These are phyloP conservation scores for Torymus texanus DNA, from an alignment of 2,888 invertebrate genomes.

Conservation along the genomic window DNA sequence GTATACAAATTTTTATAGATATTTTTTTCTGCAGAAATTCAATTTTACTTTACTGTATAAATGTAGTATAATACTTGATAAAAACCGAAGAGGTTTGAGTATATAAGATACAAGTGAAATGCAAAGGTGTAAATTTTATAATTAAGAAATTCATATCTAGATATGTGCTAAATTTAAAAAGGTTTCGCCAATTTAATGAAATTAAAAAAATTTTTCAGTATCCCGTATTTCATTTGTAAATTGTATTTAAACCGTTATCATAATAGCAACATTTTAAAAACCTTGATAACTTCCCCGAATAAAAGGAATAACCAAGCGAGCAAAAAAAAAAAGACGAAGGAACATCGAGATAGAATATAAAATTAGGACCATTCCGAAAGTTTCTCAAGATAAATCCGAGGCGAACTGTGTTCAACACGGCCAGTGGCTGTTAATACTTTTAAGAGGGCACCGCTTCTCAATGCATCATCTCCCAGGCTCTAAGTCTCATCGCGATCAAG, in stretches of 20 bases:
- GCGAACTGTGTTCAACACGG: slow-evolving; percentile 48
- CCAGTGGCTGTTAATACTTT: slow-evolving; percentile 58
- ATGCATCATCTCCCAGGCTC: slow-evolving; percentile 65
- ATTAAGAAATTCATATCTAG: no score
- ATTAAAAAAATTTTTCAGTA: no score
- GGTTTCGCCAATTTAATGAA: not conserved
- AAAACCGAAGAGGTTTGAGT: no score
- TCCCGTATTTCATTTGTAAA: no score
- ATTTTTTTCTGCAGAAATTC: no score
- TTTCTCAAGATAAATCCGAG: slow-evolving; percentile 54
- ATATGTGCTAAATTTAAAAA: no score
- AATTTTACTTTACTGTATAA: no score
- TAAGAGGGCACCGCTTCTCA: slow-evolving; percentile 61
- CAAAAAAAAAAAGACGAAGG: not conserved
- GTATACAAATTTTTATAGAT: no score
- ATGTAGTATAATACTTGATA: no score
- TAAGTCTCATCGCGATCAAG: slow-evolving; percentile 53
- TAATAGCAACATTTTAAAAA: slow-evolving; percentile 28
- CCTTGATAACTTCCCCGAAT: slow-evolving; percentile 11
- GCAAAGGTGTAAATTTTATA: no score
- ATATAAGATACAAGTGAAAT: no score
- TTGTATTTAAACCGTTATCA: not conserved
- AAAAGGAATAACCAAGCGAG: not conserved
- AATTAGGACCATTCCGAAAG: slow-evolving; percentile 49
- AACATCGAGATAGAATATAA: slow-evolving; percentile 46